These are phyloP conservation scores for Dasypolia templi DNA, from an alignment of 2,888 invertebrate species.

Conservation along the genomic window DNA sequence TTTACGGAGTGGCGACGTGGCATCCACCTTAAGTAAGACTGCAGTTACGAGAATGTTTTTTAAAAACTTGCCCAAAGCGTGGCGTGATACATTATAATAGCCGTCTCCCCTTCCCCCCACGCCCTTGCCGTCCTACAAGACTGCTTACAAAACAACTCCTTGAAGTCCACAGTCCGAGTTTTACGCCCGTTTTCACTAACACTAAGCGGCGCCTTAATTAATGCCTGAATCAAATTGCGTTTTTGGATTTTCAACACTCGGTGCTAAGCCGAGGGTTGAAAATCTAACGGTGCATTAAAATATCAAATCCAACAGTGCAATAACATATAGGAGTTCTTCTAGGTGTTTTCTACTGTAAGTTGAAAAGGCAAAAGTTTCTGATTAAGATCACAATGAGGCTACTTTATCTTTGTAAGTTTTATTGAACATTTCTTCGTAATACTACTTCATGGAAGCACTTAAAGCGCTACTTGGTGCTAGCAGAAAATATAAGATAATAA, in stretches of 20 bases:
- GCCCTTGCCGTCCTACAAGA: background rate
- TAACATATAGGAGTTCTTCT: too few relatives aligned
- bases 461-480: conserved; percentile 37
- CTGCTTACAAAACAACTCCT: conserved; percentile 21
- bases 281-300: background rate
- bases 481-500: too few relatives aligned
- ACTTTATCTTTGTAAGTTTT: conserved; percentile 41
- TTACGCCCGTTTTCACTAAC: background rate
- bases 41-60: conserved; percentile 35
- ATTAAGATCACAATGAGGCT: conserved; percentile 46
- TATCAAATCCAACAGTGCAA: too few relatives aligned
- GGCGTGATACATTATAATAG: conserved; percentile 40
- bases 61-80: conserved; percentile 27
- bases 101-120: background rate
- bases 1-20: background rate
- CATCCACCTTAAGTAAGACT: conserved; percentile 4
- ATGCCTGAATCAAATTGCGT: background rate
- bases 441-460: conserved; percentile 13
- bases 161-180: conserved; percentile 24
- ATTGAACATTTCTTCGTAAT: conserved; percentile 49
- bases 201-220: background rate
- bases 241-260: background rate
- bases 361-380: conserved; percentile 36
- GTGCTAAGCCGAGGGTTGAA: background rate
- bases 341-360: background rate